phyloP scores from a whole-genome alignment of 2,888 invertebrate genomes.

The Ditylenchus weischeri region DNA sequence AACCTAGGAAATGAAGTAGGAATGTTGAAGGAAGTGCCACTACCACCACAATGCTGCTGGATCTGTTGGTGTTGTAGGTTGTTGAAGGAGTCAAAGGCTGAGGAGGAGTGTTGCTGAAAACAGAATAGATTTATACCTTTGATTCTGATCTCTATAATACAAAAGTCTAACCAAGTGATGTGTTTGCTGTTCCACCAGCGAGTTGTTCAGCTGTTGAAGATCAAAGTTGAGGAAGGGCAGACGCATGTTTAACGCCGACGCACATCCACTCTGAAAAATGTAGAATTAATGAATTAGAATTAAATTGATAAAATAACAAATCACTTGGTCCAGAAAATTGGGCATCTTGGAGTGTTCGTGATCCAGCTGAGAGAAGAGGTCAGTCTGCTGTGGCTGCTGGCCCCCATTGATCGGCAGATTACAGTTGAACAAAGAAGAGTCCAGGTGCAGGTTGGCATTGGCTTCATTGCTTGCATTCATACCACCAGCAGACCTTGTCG shows the following conservation, averaged over 20 bases:
- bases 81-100: neutral
- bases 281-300: neutral
- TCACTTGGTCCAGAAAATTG: slow-evolving; percentile 6
- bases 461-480: too few species aligned
- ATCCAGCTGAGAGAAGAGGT: slow-evolving; percentile 4
- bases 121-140: neutral
- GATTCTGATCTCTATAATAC: neutral
- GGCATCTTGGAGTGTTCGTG: neutral
- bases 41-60: neutral
- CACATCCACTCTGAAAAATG: neutral
- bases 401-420: slow-evolving; percentile 2
- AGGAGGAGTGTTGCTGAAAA: neutral
- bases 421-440: slow-evolving; percentile 6
- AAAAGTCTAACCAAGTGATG: neutral
- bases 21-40: slow-evolving; percentile 1
- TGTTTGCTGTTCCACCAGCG: neutral
- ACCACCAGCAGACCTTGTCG: too few species aligned
- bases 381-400: neutral
- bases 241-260: neutral
- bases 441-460: neutral
- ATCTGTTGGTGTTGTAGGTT: neutral
- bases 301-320: neutral
- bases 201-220: slow-evolving; percentile 14
- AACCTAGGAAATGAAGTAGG: slow-evolving; percentile 7
- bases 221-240: slow-evolving; percentile 16